phyloP scores from a whole-genome alignment of 2,888 invertebrate species.

The Perithous albicinctus region DNA sequence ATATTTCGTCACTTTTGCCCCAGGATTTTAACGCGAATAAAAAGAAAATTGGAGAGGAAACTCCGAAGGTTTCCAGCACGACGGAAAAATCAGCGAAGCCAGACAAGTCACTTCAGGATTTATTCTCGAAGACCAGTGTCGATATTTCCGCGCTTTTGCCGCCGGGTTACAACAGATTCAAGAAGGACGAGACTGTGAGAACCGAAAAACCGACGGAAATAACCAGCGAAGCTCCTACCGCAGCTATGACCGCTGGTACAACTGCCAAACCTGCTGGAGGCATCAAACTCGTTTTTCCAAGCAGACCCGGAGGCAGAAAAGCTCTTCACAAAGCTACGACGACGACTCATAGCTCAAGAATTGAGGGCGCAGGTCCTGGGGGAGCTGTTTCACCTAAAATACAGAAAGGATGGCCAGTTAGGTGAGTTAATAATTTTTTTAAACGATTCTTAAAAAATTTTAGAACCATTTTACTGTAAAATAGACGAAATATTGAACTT shows the following conservation, averaged over 20 bases:
- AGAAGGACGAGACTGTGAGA: slow-evolving; percentile 76
- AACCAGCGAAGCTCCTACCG: slow-evolving; percentile 30
- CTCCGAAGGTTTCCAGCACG: slow-evolving; percentile 3
- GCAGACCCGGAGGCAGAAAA: slow-evolving; percentile 90
- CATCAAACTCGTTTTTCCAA: slow-evolving; percentile 92
- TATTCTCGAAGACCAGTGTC: slow-evolving; percentile 81
- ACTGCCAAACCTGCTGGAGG: slow-evolving; percentile 82
- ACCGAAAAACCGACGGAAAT: slow-evolving; percentile 50
- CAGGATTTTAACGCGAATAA: slow-evolving; percentile 86
- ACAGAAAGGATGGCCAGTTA: slow-evolving; percentile 93
- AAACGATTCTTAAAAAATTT: no score
- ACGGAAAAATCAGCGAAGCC: slow-evolving; percentile 64
- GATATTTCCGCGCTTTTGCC: slow-evolving; percentile 86
- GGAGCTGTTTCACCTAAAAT: slow-evolving; percentile 88
- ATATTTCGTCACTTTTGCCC: slow-evolving; percentile 85
- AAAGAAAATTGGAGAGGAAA: slow-evolving; percentile 33
- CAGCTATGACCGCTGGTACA: slow-evolving; percentile 85
- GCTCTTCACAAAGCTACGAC: slow-evolving; percentile 87
- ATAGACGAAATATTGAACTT: no score
- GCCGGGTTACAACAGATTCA: slow-evolving; percentile 86
- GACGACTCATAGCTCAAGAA: slow-evolving; percentile 76
- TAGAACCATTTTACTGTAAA: no score
- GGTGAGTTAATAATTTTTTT: no score
- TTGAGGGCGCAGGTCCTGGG: slow-evolving; percentile 69
- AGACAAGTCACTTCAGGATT: slow-evolving; percentile 76